Conservation (phyloP, 2,113 vertebrate genomes). For the Galeopterus variegatus region DNA sequence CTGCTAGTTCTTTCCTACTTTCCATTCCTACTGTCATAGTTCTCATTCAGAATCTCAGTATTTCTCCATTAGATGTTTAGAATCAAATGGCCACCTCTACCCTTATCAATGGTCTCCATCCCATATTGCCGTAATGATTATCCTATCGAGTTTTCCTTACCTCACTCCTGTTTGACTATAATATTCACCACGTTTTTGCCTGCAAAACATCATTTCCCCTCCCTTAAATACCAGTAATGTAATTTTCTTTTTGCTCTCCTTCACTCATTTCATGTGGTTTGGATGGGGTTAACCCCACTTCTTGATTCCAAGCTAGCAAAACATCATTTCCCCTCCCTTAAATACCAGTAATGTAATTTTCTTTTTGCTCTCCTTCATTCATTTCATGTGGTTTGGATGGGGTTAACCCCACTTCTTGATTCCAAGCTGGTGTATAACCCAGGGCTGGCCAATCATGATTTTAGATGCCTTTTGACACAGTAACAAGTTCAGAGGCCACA, state of each 20-base stretch:
- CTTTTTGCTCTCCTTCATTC: not conserved
- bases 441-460: not conserved
- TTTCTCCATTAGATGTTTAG: slow-evolving; percentile 25
- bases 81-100: not conserved
- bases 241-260: slow-evolving; percentile 34
- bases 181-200: not conserved
- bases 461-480: not conserved
- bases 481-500: slow-evolving; percentile 15
- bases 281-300: not conserved
- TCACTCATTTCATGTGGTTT: not conserved
- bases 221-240: not conserved
- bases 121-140: not conserved
- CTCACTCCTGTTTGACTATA: not conserved
- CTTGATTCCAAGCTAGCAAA: not conserved
- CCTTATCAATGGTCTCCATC: not conserved
- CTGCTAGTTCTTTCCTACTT: slow-evolving; percentile 7
- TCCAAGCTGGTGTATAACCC: not conserved
- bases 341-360: not conserved
- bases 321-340: too few relatives aligned
- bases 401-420: not conserved
- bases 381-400: not conserved
- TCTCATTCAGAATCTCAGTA: slow-evolving; percentile 44
- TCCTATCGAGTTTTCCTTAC: not conserved
- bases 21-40: not conserved
- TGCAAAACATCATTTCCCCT: not conserved